Conservation (phyloP, 2,113 vertebrate species). For the Aptenodytes forsteri region DNA sequence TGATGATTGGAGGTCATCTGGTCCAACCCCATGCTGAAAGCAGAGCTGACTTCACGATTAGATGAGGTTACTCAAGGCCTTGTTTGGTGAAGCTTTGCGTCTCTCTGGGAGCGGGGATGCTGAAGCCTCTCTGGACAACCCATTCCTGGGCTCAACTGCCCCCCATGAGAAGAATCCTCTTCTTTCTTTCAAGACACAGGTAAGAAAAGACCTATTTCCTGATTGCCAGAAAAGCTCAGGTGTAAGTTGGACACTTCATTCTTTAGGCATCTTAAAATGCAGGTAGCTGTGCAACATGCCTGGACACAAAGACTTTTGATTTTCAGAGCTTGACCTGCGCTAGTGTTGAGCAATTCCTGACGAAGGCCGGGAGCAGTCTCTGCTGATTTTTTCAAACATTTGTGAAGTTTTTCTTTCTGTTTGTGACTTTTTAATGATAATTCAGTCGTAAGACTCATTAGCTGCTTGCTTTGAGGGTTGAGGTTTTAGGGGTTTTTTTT, state of each 20-base stretch:
- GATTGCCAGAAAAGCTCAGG: background rate
- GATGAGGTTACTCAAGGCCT: background rate
- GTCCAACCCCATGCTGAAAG: background rate
- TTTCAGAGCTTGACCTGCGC: background rate
- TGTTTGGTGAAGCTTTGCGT: background rate
- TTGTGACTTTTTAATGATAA: background rate
- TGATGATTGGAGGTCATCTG: background rate
- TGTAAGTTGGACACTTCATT: background rate
- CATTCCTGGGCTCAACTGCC: rapidly evolving
- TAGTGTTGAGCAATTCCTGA: background rate
- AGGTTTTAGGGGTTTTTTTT: background rate
- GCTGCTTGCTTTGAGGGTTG: background rate
- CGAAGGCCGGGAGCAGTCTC: background rate
- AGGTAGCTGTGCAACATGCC: background rate
- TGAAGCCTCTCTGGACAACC: background rate
- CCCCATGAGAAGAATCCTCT: background rate
- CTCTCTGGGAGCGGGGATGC: background rate
- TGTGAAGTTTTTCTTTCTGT: background rate
- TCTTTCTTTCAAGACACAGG: background rate
- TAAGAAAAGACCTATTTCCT: background rate
- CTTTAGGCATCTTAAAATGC: background rate
- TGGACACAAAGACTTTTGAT: background rate
- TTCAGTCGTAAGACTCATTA: background rate
- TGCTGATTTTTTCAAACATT: background rate
- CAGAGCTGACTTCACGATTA: background rate